Evolutionary conservation across 2,888 invertebrate species (phyloP), one percentile per base, ranked within the genome.

Genomic region (Phortica magna): DNA sequence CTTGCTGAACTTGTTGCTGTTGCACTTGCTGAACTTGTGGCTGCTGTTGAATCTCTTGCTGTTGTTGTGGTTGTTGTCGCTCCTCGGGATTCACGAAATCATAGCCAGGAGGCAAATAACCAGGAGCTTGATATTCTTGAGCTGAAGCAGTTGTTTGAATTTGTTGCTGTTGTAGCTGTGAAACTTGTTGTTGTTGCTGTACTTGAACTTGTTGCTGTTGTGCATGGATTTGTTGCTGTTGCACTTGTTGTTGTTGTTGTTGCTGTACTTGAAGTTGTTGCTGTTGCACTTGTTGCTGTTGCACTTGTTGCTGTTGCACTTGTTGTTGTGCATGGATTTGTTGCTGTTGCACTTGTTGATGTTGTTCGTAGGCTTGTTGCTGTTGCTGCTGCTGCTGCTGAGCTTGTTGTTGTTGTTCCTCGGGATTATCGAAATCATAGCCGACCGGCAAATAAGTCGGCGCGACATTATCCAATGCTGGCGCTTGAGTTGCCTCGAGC

Each of bases 341-440:
- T 48, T 48, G 48, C 48, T 48, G 48, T 61, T 61, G 61, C 7
- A 61, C 61, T 61, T 22, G n/a, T 59, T 74, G 10, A 68, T 57
- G 10, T 41, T 65, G 76, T 31, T 31, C 31, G 31, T 31, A 31
- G 5, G 1, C 0, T 31, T 31, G 31, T 61, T 22, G n/a, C 48
- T 74, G 10, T 59, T 57, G 10, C 42, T 65, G 76, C 67, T 67
- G 77, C 6, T 41, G 0, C 7, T 48, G 48, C 2, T 12, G 10
- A 0, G 48, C 2, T 65, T 61, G 77, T 42, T 67, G 75, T 43
- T 39, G 61, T 6, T 75, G 77, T 7, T 76, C 5, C 64, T 79
- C 31, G 55, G 41, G 42, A 55, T 22, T 53, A 22, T 10, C 43
- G 74, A 5, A 71, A 31, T 87, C 82, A 68, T 84, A 87, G 79